phyloP scores from a whole-genome alignment of 2,797 vertebrate genomes.

The Yasuhikotakia modesta region DNA sequence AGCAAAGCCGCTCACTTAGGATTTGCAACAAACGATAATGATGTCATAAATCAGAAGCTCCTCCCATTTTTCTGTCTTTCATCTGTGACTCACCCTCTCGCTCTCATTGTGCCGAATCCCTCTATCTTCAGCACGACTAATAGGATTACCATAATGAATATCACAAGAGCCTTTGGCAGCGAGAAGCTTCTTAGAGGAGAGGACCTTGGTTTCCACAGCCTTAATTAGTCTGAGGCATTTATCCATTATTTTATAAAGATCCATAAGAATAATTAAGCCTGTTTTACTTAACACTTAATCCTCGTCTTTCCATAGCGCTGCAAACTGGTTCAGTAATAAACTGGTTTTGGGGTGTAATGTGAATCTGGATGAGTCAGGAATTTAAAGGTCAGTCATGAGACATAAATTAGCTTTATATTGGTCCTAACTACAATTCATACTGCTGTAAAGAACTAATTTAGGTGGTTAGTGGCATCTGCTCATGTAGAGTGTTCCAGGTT shows the following conservation, averaged over 20 bases:
- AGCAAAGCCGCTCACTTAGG: not conserved
- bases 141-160: conserved; percentile 75
- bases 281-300: not conserved
- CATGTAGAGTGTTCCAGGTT: not conserved
- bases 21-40: not conserved
- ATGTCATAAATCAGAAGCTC: conserved; percentile 19
- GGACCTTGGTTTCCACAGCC: no score
- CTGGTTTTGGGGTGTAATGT: conserved; percentile 55
- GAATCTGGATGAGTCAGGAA: conserved; percentile 34
- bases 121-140: conserved; percentile 63
- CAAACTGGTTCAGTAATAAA: conserved; percentile 48
- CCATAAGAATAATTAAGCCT: conserved; percentile 56
- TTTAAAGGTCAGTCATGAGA: not conserved
- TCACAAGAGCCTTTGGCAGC: conserved; percentile 64
- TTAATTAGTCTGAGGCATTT: conserved; percentile 60
- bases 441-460: not conserved
- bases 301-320: not conserved
- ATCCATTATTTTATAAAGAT: conserved; percentile 55
- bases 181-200: conserved; percentile 64
- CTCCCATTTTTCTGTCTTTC: conserved; percentile 12
- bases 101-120: conserved; percentile 41
- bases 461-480: not conserved
- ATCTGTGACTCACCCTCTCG: conserved; percentile 19
- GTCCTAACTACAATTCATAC: not conserved
- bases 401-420: not conserved